phyloP scores from a whole-genome alignment of 2,797 vertebrate species.

The Glyptemys insculpta region DNA sequence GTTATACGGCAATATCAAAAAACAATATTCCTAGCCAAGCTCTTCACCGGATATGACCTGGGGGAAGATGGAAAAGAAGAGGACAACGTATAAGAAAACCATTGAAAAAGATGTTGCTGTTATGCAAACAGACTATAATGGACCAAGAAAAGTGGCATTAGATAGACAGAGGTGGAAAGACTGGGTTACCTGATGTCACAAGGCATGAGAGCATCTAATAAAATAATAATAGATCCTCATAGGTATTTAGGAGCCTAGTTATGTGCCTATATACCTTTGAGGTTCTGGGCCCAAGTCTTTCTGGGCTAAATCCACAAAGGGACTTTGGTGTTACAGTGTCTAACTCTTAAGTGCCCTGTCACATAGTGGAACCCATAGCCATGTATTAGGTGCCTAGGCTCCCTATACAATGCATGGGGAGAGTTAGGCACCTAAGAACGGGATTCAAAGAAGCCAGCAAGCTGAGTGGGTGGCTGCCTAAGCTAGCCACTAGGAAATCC shows the following conservation, averaged over 20 bases:
- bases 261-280: background rate
- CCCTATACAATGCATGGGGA: background rate
- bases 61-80: background rate
- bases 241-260: background rate
- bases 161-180: background rate
- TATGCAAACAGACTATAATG: background rate
- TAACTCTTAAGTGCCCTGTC: background rate
- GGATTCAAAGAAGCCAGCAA: background rate
- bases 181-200: background rate
- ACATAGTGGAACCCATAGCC: background rate
- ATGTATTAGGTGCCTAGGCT: background rate
- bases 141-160: background rate
- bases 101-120: background rate
- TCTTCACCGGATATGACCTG: background rate
- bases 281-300: background rate
- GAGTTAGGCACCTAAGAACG: background rate
- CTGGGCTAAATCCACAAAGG: background rate
- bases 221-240: background rate
- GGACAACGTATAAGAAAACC: background rate
- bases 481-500: background rate
- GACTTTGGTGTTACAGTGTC: background rate
- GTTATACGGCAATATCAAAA: background rate
- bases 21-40: background rate
- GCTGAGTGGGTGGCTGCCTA: background rate
- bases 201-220: background rate